Base-by-base conservation (phyloP, 1,140 invertebrate genomes). In the Nomia melanderi region DNA sequence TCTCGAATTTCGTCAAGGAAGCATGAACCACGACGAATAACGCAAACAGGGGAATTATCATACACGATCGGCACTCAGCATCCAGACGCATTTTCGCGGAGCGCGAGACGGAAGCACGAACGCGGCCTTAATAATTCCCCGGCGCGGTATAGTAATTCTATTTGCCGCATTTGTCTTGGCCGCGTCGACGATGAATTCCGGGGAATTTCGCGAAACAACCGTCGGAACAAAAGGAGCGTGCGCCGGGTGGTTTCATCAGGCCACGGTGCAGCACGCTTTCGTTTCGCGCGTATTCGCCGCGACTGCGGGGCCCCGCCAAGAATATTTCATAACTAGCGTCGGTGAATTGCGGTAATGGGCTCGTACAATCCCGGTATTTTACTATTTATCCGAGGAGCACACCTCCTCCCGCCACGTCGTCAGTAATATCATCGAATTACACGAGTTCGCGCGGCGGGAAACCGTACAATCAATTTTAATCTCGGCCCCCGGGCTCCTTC, bases 301-400 rank as follows among this genome's bases (percentile, higher is more conserved):
- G 56, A 50, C 12, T 44, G 33, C 54, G 50, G 54, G 8, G 36
- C 14, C 27, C 5, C 23, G 27, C 25, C 27, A 59, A 57, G 73
- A 67, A 75, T 76, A 76, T 76, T 69, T 76, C 73, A 50, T 69
- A 76, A 69, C 54, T 76, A 60, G 54, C n/a, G 23, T 31, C 31
- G 31, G 54, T 59, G 54, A 50, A 69, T 60, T 60, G 65, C 54
- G 29, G 53, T 75, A 75, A 75, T 59, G 63, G 69, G 41, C 36
- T 25, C 63, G 29, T 31, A 44, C 53, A 33, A 59, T 69, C 41
- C 33, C 11, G 17, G 39, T 72, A 62, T 36, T 72, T 72, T 39
- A 39, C 54, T 60, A 60, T 76, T 69, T 47, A 59, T 31, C 31
- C 73, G 36, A 1, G 14, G 41, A 27, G 53, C 4, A 1, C 8